Percentiles rank a stretch among this genome's conserved stretches.
Evolutionary conservation across 2,888 invertebrate genomes (phyloP).

Genomic region (Lordiphosa andalusiaca): DNA sequence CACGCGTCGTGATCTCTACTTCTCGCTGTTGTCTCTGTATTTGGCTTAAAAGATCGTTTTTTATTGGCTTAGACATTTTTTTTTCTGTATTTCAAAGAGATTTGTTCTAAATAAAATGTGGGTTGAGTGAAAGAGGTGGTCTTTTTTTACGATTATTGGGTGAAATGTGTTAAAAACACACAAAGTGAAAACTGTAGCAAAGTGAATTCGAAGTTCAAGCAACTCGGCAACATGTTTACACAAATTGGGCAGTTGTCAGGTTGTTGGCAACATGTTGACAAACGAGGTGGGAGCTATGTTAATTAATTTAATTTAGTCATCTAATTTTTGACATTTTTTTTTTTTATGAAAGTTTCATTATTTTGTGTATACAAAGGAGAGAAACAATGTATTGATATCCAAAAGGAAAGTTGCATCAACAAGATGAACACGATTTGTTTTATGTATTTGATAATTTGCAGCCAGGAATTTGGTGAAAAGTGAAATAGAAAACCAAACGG

Average conservation of each 20-base stretch:
- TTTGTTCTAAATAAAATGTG: constrained; percentile 72
- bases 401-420: constrained; percentile 16
- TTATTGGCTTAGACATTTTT: constrained; percentile 69
- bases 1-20: constrained; percentile 26
- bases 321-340: too few species aligned
- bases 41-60: constrained; percentile 40
- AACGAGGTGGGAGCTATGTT: constrained; percentile 2
- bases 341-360: background rate
- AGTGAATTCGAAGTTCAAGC: constrained; percentile 38
- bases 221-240: constrained; percentile 8
- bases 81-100: constrained; percentile 47
- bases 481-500: constrained; percentile 1
- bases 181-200: constrained; percentile 57
- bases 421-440: constrained; percentile 3
- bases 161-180: constrained; percentile 42
- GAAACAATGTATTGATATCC: background rate
- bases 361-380: constrained; percentile 16
- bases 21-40: constrained; percentile 15
- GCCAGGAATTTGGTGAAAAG: background rate
- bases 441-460: background rate
- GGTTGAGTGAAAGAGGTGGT: constrained; percentile 59
- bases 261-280: constrained; percentile 37
- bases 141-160: constrained; percentile 51
- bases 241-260: constrained; percentile 2
- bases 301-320: too few species aligned